A percentile compares a stretch with the other conserved stretches of the same genome.
Conservation (phyloP, 2,888 invertebrate species). For the Xestobium rufovillosum region DNA sequence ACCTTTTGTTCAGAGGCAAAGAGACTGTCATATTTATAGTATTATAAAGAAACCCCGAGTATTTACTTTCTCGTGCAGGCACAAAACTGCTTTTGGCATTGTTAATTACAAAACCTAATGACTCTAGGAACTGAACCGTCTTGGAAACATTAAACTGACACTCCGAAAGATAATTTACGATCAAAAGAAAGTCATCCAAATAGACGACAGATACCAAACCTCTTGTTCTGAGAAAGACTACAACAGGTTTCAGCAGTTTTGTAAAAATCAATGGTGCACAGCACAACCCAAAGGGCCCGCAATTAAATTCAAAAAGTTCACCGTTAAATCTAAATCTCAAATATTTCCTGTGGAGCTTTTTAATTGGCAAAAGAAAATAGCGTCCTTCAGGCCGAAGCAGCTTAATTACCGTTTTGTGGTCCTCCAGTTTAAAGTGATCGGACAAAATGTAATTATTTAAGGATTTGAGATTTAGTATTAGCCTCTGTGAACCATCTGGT, state of each 20-base stretch:
- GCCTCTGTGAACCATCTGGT: too few species aligned
- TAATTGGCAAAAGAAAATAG: constrained; percentile 17
- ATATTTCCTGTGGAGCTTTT: constrained; percentile 16
- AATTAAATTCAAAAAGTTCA: constrained; percentile 21
- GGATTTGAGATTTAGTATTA: constrained; percentile 14
- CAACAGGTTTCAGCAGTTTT: constrained; percentile 20
- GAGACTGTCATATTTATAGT: constrained; percentile 15
- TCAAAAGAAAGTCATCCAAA: constrained; percentile 23
- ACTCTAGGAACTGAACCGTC: constrained; percentile 13
- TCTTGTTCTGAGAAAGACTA: too few species aligned
- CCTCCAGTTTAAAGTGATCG: constrained; percentile 18
- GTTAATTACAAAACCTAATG: constrained; percentile 21
- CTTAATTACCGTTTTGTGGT: constrained; percentile 9
- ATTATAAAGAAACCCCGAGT: constrained; percentile 22
- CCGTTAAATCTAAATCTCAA: too few species aligned
- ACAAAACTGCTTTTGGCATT: constrained; percentile 16
- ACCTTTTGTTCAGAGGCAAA: constrained; percentile 14
- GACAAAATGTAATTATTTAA: constrained; percentile 14
- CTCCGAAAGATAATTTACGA: constrained; percentile 13
- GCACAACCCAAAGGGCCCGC: constrained; percentile 19
- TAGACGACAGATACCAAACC: constrained; percentile 21
- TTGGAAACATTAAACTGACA: constrained; percentile 14
- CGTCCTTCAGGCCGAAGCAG: constrained; percentile 17
- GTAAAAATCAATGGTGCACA: constrained; percentile 22
- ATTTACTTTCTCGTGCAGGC: constrained; percentile 14